Conservation (phyloP, 1,140 invertebrate species). For the Oedothorax gibbosus region DNA sequence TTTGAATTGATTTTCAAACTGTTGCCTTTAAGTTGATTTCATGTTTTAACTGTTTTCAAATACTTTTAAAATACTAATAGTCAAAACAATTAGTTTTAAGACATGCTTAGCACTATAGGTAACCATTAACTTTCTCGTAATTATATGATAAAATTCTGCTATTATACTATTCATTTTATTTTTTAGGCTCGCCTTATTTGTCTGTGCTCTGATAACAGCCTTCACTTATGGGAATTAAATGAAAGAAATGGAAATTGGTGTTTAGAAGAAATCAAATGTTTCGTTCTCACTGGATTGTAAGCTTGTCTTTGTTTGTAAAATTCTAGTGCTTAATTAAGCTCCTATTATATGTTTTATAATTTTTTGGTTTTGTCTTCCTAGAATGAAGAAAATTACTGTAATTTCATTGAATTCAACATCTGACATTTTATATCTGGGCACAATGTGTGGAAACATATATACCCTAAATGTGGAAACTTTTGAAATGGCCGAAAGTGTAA, state of each 20-base stretch:
- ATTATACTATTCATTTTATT: background rate
- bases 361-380: background rate
- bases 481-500: conserved; percentile 87
- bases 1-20: too few relatives aligned
- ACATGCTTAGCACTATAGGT: too few relatives aligned
- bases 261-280: conserved; percentile 80
- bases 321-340: background rate
- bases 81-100: too few relatives aligned
- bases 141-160: too few relatives aligned
- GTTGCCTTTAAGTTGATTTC: too few relatives aligned
- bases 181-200: conserved; percentile 85
- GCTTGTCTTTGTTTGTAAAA: conserved; percentile 51
- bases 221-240: conserved; percentile 94
- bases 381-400: conserved; percentile 87
- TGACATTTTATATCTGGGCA: conserved; percentile 88
- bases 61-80: too few relatives aligned
- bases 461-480: conserved; percentile 86
- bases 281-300: conserved; percentile 84
- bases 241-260: conserved; percentile 73
- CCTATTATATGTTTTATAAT: background rate
- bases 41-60: too few relatives aligned
- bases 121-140: too few relatives aligned
- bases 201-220: conserved; percentile 90
- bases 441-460: conserved; percentile 95
- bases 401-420: conserved; percentile 82